Percentiles rank a stretch among this genome's conserved stretches.
phyloP scores from a whole-genome alignment of 2,888 invertebrate species.

The Andrena flavipes region DNA sequence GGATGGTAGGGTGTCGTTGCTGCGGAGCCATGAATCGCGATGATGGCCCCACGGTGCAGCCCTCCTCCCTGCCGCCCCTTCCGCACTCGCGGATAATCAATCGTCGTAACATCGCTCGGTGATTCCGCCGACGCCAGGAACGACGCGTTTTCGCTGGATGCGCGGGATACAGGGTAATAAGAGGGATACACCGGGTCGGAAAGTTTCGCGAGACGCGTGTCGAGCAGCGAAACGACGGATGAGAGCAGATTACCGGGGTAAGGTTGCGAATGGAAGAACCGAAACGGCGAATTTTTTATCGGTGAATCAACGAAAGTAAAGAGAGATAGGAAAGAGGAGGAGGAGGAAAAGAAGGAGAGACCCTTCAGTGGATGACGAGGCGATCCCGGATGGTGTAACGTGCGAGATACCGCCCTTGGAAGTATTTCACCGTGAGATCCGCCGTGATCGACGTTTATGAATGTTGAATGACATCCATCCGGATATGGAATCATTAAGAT shows the following conservation, averaged over 20 bases:
- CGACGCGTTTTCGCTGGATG: slow-evolving; percentile 65
- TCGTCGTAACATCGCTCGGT: slow-evolving; percentile 84
- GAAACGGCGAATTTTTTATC: not conserved
- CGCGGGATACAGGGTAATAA: slow-evolving; percentile 27
- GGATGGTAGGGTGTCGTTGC: slow-evolving; percentile 78
- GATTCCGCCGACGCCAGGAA: slow-evolving; percentile 76
- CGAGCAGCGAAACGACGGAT: not conserved
- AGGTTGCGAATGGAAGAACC: not conserved
- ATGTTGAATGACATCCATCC: slow-evolving; percentile 54
- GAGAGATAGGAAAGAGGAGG: not conserved
- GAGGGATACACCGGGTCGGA: not conserved
- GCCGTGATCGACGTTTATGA: slow-evolving; percentile 48
- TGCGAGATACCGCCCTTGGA: slow-evolving; percentile 68
- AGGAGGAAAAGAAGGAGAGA: not conserved
- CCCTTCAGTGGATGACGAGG: not conserved
- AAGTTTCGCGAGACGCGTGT: not conserved
- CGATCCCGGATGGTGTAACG: slow-evolving; percentile 22
- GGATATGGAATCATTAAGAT: slow-evolving; percentile 60
- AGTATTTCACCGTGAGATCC: slow-evolving; percentile 67
- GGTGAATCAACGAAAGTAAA: slow-evolving; percentile 1
- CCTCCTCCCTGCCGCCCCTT: slow-evolving; percentile 77
- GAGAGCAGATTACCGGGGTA: not conserved
- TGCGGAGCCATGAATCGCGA: slow-evolving; percentile 83
- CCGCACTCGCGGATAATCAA: slow-evolving; percentile 83
- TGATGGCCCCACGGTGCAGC: slow-evolving; percentile 80